Evolutionary conservation across 2,113 vertebrate species (phyloP), one percentile per base, ranked within the genome.

Genomic region (Prinia subflava): DNA sequence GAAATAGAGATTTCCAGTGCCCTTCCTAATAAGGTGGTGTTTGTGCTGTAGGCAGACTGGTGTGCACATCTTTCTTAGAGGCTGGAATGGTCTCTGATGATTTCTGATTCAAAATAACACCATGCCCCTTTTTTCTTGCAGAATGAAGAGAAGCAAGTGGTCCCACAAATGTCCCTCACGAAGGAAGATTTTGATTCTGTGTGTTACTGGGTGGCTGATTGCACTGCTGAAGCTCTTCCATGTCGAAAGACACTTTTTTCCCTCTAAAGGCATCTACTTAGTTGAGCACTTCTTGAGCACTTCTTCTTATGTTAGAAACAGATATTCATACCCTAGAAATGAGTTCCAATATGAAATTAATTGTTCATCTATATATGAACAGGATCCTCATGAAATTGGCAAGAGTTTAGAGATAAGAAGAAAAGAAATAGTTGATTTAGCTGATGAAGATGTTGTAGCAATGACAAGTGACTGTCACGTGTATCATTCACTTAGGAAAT

Each of bases 361-460:
- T 96, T 99, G 99, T 92, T 97, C 97, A 0, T 98, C 95, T 31
- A 92, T 99, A 93, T 99, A 99, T 37, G 95, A 99, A 37, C 97
- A 98, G 92, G 99, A 99, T 86, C 99, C 99, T 11, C 83, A 74
- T 90, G 99, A 99, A 95, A 98, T 99, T 87, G 99, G 98, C 30
- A 99, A 98, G 95, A 98, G 98, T 23, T 98, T 99, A 91, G 97
- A 98, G 76, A 97, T 99, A 92, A 97, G 98, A 89, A 98, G 74
- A 85, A 98, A 96, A 64, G 80, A 97, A 3, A 97, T 98, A 62
- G 93, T 98, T 31, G 98, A 99, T 95, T 97, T 98, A 83, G 89
- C 95, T 23, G 99, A 99, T 94, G 98, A 98, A 39, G 97, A 97
- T 49, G 97, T 99, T 10, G 23, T 86, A 46, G 94, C 96, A 30